phyloP scores from a whole-genome alignment of 2,797 vertebrate species.

The Microctenopoma lineatum region DNA sequence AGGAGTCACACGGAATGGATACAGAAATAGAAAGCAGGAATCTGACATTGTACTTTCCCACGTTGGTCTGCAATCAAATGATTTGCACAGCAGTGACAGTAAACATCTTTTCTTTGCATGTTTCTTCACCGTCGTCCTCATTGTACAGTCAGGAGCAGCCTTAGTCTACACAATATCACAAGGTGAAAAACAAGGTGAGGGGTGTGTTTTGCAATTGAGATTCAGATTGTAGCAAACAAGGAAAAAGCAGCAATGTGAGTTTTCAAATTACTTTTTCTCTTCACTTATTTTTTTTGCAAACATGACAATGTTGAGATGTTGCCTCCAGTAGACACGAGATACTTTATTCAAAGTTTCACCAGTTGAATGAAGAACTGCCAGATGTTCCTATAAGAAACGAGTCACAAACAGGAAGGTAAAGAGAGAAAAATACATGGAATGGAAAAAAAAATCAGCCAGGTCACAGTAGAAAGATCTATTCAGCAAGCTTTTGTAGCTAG shows the following conservation, averaged over 20 bases:
- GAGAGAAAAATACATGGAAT: not conserved
- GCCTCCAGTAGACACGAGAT: too few relatives aligned
- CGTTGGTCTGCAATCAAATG: not conserved
- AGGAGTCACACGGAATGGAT: not conserved
- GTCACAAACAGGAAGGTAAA: not conserved
- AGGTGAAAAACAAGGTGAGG: too few relatives aligned
- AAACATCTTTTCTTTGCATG: not conserved
- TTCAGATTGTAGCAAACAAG: not conserved
- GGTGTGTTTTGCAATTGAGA: not conserved
- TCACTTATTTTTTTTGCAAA: not conserved
- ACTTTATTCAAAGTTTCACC: not conserved
- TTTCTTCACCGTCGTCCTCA: not conserved
- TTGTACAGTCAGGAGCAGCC: not conserved
- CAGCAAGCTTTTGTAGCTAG: slow-evolving; percentile 33
- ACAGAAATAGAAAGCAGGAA: slow-evolving; percentile 14
- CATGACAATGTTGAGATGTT: not conserved
- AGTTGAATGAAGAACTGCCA: not conserved
- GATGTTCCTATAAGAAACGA: not conserved
- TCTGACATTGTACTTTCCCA: not conserved
- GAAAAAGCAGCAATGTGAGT: not conserved
- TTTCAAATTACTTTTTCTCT: slow-evolving; percentile 6
- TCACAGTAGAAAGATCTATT: slow-evolving; percentile 27
- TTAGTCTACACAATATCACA: too few relatives aligned
- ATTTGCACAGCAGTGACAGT: not conserved
- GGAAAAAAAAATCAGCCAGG: slow-evolving; percentile 1